These are phyloP conservation scores for Tribolium freemani DNA, from an alignment of 2,888 invertebrate genomes.

Conservation along the genomic window DNA sequence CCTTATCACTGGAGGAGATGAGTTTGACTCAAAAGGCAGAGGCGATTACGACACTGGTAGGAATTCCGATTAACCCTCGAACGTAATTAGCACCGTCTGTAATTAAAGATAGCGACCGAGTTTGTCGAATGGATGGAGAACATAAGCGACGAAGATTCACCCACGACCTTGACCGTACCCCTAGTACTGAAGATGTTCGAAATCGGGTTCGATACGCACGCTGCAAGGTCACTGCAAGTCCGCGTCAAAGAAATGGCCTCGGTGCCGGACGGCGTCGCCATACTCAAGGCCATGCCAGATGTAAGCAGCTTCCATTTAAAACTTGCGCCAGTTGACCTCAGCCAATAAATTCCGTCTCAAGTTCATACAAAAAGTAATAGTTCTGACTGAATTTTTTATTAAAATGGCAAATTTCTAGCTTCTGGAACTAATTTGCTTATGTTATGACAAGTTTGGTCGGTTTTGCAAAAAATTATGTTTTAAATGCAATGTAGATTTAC, in stretches of 20 bases:
- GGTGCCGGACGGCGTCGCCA: conserved; percentile 72
- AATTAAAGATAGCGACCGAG: conserved; percentile 62
- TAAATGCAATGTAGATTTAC: no score
- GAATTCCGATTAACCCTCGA: conserved; percentile 15
- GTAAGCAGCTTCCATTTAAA: no score
- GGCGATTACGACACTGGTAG: conserved; percentile 61
- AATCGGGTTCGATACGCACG: conserved; percentile 74
- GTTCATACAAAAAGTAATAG: no score
- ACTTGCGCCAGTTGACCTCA: no score
- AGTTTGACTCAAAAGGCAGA: conserved; percentile 63
- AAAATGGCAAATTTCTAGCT: no score
- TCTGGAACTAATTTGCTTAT: no score
- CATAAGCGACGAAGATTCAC: conserved; percentile 58
- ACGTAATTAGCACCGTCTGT: conserved; percentile 9
- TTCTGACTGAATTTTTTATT: no score
- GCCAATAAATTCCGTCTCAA: no score
- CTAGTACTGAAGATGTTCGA: conserved; percentile 66
- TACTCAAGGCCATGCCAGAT: conserved; percentile 68
- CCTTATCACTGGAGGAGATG: conserved; percentile 61
- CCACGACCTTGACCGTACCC: conserved; percentile 57
- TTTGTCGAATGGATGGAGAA: conserved; percentile 64
- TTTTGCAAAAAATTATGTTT: no score
- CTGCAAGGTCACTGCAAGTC: conserved; percentile 71
- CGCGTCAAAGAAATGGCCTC: conserved; percentile 73
- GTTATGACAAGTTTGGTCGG: no score